Evolutionary conservation across 2,113 vertebrate species (phyloP).

Genomic region (Pimephales promelas): DNA sequence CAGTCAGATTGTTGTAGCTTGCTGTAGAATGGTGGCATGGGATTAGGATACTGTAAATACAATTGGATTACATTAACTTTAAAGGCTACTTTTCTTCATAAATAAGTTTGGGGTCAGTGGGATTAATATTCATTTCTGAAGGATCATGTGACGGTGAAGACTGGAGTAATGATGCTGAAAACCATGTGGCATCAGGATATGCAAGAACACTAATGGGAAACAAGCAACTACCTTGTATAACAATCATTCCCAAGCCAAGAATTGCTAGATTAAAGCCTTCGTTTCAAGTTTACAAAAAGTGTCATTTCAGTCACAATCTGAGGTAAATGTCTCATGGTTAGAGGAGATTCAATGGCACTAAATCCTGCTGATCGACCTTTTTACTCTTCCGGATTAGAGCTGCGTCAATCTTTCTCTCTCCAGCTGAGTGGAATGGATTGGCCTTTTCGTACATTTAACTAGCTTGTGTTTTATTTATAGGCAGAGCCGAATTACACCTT

Average conservation of each 20-base stretch:
- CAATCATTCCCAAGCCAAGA: not conserved
- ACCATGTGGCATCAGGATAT: not conserved
- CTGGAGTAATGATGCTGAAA: too few species aligned
- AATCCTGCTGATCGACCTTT: constrained; percentile 55
- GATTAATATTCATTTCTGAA: not conserved
- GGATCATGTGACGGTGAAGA: too few species aligned
- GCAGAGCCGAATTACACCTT: constrained; percentile 41
- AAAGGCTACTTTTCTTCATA: not conserved
- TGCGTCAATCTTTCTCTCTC: constrained; percentile 42
- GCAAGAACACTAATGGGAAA: not conserved
- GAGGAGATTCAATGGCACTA: constrained; percentile 44
- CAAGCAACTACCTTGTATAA: not conserved
- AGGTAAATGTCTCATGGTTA: constrained; percentile 27
- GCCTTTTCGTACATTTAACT: constrained; percentile 56
- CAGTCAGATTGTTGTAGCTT: not conserved
- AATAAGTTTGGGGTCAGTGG: not conserved
- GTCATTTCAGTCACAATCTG: not conserved
- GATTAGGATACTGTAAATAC: not conserved
- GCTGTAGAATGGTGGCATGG: not conserved
- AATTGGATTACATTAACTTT: not conserved
- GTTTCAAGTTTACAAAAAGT: constrained; percentile 14
- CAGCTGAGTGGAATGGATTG: constrained; percentile 55
- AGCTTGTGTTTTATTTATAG: constrained; percentile 56
- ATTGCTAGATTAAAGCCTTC: not conserved
- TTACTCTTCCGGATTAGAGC: constrained; percentile 53